Evolutionary conservation across 30 jellyfish, hydroid and myxozoan species (phyloP), one percentile per base, ranked within the genome.

Genomic region (Haliclystus octoradiatus): DNA sequence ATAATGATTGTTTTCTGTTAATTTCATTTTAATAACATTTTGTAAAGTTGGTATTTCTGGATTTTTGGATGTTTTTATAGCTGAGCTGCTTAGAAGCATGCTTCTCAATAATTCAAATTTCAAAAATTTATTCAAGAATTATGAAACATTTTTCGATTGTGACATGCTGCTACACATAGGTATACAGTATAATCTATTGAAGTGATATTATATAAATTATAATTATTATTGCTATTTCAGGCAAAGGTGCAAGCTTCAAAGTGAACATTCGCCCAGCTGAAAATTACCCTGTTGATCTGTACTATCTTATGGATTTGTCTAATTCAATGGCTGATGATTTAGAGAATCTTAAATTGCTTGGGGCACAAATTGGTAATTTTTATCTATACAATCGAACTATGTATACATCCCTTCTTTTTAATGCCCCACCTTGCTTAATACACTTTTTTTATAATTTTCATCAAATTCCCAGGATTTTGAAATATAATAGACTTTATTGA

Each of bases 301-400:
- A 89, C 79, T 89, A 89, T 50, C 92, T 89, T 62, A 89, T 89
- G 98, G 98, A 89, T 52, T 63, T 89, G 91, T 89, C 98, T 28
- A 49, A 82, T 74, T 89, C 98, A 24, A 89, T 89, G 98, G 77
- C 73, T 30, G 95, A 89, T 49, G 98, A 89, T 70, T 69, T 79
- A 72, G 53, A 63, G n/a, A 89, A 81, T 49, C 50, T 89, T 31
- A 72, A 82, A 64, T 47, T 79, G 22, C 85, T 89, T 34, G 98
- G 94, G 1, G 26, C 77, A 33, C 62, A 79, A 60, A 89, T 89
- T 22, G 95, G 98, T 80, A 77, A 29, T 62, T 68, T 0, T 19
- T 40, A n/a, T n/a, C n/a, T n/a, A n/a, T n/a, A n/a, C n/a, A 2
- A 19, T 31, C 65, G 2, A 25, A 3, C 14, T 66, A n/a, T 31